Percentiles rank a stretch among this genome's conserved stretches.
phyloP scores from a whole-genome alignment of 2,888 invertebrate species.

The Odontocolon sp. region DNA sequence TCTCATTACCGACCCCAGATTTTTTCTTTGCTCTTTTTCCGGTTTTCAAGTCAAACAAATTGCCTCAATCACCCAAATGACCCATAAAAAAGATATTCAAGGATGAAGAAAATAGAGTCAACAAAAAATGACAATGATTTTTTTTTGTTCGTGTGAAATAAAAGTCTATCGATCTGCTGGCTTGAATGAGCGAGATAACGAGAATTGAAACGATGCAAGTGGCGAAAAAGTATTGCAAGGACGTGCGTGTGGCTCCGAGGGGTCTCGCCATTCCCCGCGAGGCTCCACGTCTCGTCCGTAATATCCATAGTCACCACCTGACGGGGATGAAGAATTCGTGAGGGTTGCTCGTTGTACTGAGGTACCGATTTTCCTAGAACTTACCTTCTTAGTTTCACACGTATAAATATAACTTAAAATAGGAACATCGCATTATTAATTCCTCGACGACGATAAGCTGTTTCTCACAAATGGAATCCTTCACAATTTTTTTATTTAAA shows the following conservation, averaged over 20 bases:
- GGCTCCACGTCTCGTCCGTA: constrained; percentile 25
- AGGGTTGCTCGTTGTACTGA: constrained; percentile 26
- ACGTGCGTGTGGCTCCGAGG: constrained; percentile 59
- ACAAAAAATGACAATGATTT: not conserved
- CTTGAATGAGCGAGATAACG: not conserved
- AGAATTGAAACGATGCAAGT: constrained; percentile 12
- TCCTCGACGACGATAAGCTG: too few relatives aligned
- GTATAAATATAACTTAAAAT: too few relatives aligned
- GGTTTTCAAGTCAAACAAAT: not conserved
- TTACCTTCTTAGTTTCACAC: not conserved
- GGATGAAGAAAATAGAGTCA: not conserved
- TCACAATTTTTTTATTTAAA: too few relatives aligned
- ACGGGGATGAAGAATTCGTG: constrained; percentile 20
- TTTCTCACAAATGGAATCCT: too few relatives aligned
- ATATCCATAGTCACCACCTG: constrained; percentile 7
- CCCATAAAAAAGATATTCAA: not conserved
- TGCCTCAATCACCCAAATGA: not conserved
- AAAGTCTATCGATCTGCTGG: constrained; percentile 6
- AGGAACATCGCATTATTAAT: too few relatives aligned
- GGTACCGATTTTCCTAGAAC: not conserved
- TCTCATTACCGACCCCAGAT: constrained; percentile 6
- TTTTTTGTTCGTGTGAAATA: not conserved
- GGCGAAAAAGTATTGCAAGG: constrained; percentile 35
- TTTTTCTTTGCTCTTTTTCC: not conserved
- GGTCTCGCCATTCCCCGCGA: constrained; percentile 42